Evolutionary conservation across 1,140 invertebrate species (phyloP).

Genomic region (Plodia interpunctella): DNA sequence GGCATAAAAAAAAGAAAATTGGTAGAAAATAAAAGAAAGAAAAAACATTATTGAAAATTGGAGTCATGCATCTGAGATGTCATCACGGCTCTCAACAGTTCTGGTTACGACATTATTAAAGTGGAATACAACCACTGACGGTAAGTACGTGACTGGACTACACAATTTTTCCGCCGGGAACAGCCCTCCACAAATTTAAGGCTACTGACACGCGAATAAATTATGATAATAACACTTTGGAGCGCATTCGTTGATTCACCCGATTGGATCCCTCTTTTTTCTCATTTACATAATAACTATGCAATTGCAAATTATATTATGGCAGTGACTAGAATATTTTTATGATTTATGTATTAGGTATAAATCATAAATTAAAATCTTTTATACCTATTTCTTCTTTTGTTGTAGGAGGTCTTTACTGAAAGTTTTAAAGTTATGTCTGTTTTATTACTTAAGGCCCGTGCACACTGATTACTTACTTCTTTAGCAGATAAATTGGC

Average conservation of each 20-base stretch:
- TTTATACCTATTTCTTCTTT: too few species aligned
- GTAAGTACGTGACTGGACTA: conserved; percentile 63
- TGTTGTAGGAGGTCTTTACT: too few species aligned
- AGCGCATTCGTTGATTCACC: conserved; percentile 65
- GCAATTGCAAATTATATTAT: conserved; percentile 16
- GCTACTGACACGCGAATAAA: conserved; percentile 70
- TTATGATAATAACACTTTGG: conserved; percentile 73
- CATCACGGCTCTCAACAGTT: conserved; percentile 36
- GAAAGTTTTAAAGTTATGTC: too few species aligned
- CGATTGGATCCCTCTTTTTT: conserved; percentile 51
- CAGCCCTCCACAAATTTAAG: conserved; percentile 67
- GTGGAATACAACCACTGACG: conserved; percentile 50
- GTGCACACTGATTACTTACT: too few species aligned
- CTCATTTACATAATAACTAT: conserved; percentile 58
- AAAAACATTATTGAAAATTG: conserved; percentile 53
- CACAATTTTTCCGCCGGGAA: conserved; percentile 55
- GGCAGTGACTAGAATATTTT: not conserved
- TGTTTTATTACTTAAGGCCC: too few species aligned
- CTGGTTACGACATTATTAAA: conserved; percentile 65
- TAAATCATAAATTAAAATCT: too few species aligned
- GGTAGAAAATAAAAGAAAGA: too few species aligned
- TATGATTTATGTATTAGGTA: not conserved
- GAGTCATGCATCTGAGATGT: conserved; percentile 42
- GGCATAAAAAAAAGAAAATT: too few species aligned
- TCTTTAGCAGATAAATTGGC: too few species aligned